phyloP scores from a whole-genome alignment of 2,797 vertebrate species.

The Muraenolepis orangiensis region DNA sequence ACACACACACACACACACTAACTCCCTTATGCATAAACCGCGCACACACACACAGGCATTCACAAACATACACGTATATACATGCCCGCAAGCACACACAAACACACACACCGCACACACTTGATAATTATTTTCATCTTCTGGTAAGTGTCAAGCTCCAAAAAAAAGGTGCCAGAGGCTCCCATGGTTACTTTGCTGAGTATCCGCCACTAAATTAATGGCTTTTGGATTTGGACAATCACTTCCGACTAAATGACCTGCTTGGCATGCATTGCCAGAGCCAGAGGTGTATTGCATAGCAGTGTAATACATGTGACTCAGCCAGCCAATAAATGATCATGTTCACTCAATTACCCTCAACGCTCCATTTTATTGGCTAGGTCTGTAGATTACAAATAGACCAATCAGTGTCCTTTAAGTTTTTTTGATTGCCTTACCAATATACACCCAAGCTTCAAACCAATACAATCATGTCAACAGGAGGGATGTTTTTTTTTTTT shows the following conservation, averaged over 20 bases:
- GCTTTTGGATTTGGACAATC: constrained; percentile 58
- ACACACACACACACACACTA: too few relatives aligned
- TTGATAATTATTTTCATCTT: constrained; percentile 61
- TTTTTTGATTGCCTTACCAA: constrained; percentile 4
- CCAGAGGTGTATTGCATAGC: constrained; percentile 50
- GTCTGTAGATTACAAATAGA: constrained; percentile 47
- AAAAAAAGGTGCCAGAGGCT: constrained; percentile 40
- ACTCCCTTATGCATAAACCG: too few relatives aligned
- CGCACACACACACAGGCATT: too few relatives aligned
- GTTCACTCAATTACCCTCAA: constrained; percentile 62
- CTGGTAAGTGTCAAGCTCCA: constrained; percentile 41
- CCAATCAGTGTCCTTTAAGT: constrained; percentile 32
- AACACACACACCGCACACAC: neutral
- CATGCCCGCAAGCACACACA: neutral
- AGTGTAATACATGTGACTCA: constrained; percentile 63
- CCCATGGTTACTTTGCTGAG: constrained; percentile 36
- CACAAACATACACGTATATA: too few relatives aligned
- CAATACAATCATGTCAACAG: neutral
- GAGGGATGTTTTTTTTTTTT: too few relatives aligned
- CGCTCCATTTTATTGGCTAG: constrained; percentile 32
- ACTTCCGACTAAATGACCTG: constrained; percentile 64
- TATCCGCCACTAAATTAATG: constrained; percentile 52
- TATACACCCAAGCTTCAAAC: neutral
- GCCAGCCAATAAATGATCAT: constrained; percentile 61
- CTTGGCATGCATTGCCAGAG: constrained; percentile 58